phyloP scores from a whole-genome alignment of 2,888 invertebrate genomes.

The Linnaemya tessellans region DNA sequence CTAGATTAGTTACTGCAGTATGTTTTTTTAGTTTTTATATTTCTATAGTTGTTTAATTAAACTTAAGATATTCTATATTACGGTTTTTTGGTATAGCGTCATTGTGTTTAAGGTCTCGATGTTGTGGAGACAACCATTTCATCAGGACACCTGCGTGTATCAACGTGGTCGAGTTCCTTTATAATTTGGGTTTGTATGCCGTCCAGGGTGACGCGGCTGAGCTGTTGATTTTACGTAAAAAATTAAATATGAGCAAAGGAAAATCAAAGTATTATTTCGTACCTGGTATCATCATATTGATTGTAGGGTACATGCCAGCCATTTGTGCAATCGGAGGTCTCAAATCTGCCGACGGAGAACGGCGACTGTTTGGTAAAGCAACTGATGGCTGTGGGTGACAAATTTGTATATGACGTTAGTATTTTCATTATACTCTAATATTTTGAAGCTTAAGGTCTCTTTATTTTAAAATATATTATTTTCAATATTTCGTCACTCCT shows the following conservation, averaged over 20 bases:
- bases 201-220: conserved; percentile 81
- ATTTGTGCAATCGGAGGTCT: conserved; percentile 83
- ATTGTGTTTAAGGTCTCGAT: conserved; percentile 65
- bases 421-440: too few species aligned
- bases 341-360: conserved; percentile 82
- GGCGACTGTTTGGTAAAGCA: conserved; percentile 82
- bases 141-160: conserved; percentile 40
- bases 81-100: conserved; percentile 75
- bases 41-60: conserved; percentile 71
- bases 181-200: conserved; percentile 81
- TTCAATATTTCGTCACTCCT: too few species aligned
- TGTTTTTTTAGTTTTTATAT: not conserved
- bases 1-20: conserved; percentile 12
- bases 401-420: too few species aligned
- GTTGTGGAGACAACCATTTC: conserved; percentile 48
- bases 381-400: conserved; percentile 75
- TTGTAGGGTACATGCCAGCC: conserved; percentile 83
- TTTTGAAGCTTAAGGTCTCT: too few species aligned
- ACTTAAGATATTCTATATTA: conserved; percentile 77
- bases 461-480: too few species aligned
- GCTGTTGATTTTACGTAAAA: conserved; percentile 73
- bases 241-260: not conserved
- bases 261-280: conserved; percentile 17
- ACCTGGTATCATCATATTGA: conserved; percentile 84
- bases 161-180: conserved; percentile 82